Evolutionary conservation across 2,113 vertebrate genomes (phyloP).

Genomic region (Chrysochloris asiatica): DNA sequence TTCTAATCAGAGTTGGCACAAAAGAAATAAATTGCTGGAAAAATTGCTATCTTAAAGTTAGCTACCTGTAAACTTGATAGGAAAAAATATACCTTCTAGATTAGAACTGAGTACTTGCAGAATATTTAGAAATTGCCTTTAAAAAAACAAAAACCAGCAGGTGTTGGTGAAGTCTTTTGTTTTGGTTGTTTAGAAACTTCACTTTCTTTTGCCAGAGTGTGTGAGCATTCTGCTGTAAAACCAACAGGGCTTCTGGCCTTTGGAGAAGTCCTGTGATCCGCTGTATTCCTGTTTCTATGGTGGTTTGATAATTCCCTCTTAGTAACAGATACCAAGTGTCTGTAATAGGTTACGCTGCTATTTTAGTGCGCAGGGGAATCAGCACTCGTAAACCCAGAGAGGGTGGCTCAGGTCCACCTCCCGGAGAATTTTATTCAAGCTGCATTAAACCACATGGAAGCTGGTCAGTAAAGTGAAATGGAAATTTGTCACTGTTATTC

Average conservation of each 20-base stretch:
- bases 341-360: conserved; percentile 53
- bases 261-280: conserved; percentile 13
- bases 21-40: background rate
- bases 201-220: background rate
- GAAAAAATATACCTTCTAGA: background rate
- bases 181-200: background rate
- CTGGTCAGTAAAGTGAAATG: conserved; percentile 37
- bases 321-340: conserved; percentile 53
- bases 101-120: background rate
- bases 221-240: background rate
- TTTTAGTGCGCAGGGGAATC: conserved; percentile 44
- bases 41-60: background rate
- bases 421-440: conserved; percentile 51
- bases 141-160: background rate
- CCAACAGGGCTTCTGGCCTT: conserved; percentile 41
- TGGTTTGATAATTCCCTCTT: conserved; percentile 52
- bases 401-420: conserved; percentile 36
- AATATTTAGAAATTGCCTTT: background rate
- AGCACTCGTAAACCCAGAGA: background rate
- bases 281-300: conserved; percentile 27
- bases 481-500: conserved; percentile 11
- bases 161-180: background rate
- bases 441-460: conserved; percentile 50
- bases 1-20: background rate
- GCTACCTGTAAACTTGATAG: background rate